Conservation (phyloP, 2,113 vertebrate species). For the Calypte anna region DNA sequence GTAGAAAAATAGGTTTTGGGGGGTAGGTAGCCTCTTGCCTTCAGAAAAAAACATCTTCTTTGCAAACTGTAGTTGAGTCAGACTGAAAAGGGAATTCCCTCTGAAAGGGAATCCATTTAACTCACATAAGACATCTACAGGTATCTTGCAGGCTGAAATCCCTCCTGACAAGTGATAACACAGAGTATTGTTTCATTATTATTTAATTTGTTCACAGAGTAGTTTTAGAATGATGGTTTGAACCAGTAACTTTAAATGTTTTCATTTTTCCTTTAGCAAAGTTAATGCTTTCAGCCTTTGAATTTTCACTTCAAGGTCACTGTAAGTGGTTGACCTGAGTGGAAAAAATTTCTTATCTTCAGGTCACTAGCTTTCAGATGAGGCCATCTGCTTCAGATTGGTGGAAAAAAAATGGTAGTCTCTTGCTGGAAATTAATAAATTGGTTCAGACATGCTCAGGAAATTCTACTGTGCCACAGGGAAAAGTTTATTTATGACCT, state of each 20-base stretch:
- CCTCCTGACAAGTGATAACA: neutral
- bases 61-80: neutral
- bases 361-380: constrained; percentile 36
- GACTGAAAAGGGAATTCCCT: neutral
- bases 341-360: neutral
- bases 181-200: neutral
- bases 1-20: neutral
- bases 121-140: neutral
- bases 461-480: neutral
- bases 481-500: constrained; percentile 1
- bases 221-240: constrained; percentile 4
- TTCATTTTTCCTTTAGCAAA: neutral
- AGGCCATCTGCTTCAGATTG: constrained; percentile 47
- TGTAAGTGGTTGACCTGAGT: constrained; percentile 16
- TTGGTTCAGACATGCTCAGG: neutral
- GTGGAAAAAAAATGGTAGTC: neutral
- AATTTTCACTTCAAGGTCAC: neutral
- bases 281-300: neutral
- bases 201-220: neutral
- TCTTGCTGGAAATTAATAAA: constrained; percentile 22
- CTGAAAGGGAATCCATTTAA: neutral
- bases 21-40: neutral
- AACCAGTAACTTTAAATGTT: neutral
- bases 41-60: neutral
- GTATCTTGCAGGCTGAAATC: constrained; percentile 26